phyloP scores from a whole-genome alignment of 2,113 vertebrate species.

The Australoheros scitulus region DNA sequence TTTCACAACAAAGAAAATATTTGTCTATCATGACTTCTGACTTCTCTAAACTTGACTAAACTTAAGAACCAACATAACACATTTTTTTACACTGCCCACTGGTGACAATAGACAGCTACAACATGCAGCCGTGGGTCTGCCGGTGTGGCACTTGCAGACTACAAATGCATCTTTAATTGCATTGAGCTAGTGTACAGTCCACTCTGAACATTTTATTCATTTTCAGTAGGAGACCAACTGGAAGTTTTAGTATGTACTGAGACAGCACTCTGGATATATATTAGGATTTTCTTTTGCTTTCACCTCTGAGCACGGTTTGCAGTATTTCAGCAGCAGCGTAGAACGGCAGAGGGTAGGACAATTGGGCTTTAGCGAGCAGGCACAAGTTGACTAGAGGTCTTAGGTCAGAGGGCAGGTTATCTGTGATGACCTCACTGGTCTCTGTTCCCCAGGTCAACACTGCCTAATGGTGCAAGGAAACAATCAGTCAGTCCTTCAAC shows the following conservation, averaged over 20 bases:
- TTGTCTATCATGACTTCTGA: background rate
- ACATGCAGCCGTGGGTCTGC: background rate
- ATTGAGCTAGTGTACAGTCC: background rate
- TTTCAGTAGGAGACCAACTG: background rate
- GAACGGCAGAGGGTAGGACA: slow-evolving; percentile 86
- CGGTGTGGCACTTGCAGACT: background rate
- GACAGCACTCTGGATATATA: background rate
- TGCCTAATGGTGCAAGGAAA: slow-evolving; percentile 66
- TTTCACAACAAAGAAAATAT: background rate
- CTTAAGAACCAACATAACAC: background rate
- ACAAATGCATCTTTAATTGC: background rate
- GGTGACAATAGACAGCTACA: background rate
- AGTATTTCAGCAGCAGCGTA: slow-evolving; percentile 82
- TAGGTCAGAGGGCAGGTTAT: slow-evolving; percentile 82
- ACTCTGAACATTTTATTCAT: background rate
- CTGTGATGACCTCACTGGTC: slow-evolving; percentile 82
- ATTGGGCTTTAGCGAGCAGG: slow-evolving; percentile 81
- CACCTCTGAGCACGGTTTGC: slow-evolving; percentile 68
- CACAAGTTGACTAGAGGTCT: slow-evolving; percentile 82
- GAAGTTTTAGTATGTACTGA: background rate
- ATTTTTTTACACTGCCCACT: background rate
- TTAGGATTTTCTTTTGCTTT: background rate
- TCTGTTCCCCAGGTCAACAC: slow-evolving; percentile 81
- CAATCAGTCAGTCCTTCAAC: slow-evolving; percentile 15
- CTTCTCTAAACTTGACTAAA: background rate